Evolutionary conservation across 2,888 invertebrate genomes (phyloP).

Genomic region (Anthrax anthrax): DNA sequence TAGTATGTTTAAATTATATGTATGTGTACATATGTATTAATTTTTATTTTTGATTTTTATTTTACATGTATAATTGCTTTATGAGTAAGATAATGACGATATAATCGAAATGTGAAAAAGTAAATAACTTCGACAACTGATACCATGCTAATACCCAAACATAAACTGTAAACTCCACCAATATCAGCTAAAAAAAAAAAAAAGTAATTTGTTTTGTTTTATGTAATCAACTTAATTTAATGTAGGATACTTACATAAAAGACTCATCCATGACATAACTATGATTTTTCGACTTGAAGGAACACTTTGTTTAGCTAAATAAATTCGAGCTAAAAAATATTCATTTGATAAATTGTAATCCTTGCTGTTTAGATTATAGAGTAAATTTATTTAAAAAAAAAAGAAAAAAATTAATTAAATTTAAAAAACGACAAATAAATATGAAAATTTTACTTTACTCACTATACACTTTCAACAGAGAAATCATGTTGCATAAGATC

Average conservation of each 20-base stretch:
- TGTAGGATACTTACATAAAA: conserved; percentile 22
- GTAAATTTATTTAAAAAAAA: no score
- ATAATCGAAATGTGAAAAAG: conserved; percentile 24
- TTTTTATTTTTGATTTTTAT: neutral
- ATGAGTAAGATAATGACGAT: conserved; percentile 16
- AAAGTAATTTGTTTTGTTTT: neutral
- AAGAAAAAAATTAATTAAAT: no score
- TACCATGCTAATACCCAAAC: conserved; percentile 29
- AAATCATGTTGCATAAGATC: conserved; percentile 25
- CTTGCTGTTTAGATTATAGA: conserved; percentile 4
- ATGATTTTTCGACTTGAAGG: conserved; percentile 29
- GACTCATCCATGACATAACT: conserved; percentile 31
- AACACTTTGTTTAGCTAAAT: conserved; percentile 30
- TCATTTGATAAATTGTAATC: conserved; percentile 16
- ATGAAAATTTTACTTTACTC: conserved; percentile 9
- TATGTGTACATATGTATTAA: no score
- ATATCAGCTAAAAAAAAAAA: conserved; percentile 24
- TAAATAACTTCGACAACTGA: conserved; percentile 31
- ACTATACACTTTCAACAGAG: conserved; percentile 28
- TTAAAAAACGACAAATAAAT: no score
- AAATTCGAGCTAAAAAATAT: conserved; percentile 26
- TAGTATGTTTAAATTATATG: no score
- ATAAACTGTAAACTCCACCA: conserved; percentile 32
- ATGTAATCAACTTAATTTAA: neutral
- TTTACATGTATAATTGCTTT: conserved; percentile 5